Conservation (phyloP, 1,140 invertebrate species). For the Wasmannia auropunctata region DNA sequence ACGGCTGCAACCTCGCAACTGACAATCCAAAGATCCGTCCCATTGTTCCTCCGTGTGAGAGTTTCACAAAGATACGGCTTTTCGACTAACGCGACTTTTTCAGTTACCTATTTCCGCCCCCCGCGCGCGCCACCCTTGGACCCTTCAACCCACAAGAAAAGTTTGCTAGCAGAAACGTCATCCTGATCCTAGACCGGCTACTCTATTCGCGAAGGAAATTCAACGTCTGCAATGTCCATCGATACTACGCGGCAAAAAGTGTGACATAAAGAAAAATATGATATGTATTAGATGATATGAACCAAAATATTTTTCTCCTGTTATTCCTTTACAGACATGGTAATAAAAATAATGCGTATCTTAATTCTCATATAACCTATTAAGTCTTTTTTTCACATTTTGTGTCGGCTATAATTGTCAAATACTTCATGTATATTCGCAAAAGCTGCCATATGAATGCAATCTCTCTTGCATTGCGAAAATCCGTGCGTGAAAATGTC, state of each 20-base stretch:
- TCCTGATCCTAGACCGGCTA: constrained; percentile 38
- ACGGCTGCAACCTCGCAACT: constrained; percentile 28
- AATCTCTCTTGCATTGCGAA: background rate
- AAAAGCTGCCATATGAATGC: background rate
- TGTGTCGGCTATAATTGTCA: background rate
- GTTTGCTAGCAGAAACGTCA: constrained; percentile 52
- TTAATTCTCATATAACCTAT: background rate
- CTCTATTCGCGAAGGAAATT: constrained; percentile 47
- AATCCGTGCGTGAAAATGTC: background rate
- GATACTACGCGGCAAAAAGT: constrained; percentile 27
- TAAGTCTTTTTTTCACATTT: background rate
- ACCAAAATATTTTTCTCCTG: background rate
- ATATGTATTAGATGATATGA: constrained; percentile 13
- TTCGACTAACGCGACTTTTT: constrained; percentile 55
- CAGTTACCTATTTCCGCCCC: constrained; percentile 42
- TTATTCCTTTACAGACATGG: background rate
- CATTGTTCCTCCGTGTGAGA: constrained; percentile 47
- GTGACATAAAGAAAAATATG: constrained; percentile 13
- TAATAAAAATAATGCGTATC: background rate
- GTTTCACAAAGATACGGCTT: constrained; percentile 46
- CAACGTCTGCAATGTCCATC: constrained; percentile 23
- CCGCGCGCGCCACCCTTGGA: background rate
- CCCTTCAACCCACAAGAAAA: constrained; percentile 26
- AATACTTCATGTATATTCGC: background rate
- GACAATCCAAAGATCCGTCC: constrained; percentile 40